Evolutionary conservation across 2,113 vertebrate species (phyloP).

Genomic region (Boulengeromyrus knoepffleri): DNA sequence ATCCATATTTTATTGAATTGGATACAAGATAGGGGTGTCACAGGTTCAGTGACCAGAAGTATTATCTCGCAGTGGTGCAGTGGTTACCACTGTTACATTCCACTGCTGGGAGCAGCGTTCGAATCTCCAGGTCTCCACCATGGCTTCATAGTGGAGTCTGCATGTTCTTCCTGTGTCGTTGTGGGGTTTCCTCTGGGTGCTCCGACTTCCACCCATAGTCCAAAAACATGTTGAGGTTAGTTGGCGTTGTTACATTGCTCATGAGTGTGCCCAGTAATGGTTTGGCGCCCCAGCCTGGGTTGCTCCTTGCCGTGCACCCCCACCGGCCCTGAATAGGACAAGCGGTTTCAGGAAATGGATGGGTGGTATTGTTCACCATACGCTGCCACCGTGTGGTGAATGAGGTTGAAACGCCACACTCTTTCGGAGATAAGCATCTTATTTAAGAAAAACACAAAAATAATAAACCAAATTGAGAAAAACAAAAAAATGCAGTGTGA

Average conservation of each 20-base stretch:
- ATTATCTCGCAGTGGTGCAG: neutral
- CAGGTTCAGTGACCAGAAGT: neutral
- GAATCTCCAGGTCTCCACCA: neutral
- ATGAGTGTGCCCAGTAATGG: neutral
- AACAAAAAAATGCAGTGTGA: neutral
- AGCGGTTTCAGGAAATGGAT: neutral
- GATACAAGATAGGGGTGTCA: neutral
- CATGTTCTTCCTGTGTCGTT: neutral
- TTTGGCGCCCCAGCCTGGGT: neutral
- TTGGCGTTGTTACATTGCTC: neutral
- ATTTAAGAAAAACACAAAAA: neutral
- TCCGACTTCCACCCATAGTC: neutral
- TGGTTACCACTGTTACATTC: neutral
- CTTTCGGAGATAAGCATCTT: neutral
- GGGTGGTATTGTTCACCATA: neutral
- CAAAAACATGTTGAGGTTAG: neutral
- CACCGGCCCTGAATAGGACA: neutral
- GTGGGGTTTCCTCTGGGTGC: neutral
- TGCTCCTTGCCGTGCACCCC: neutral
- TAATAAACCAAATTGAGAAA: neutral
- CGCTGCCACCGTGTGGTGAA: neutral
- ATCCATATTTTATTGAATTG: neutral
- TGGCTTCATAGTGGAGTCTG: neutral
- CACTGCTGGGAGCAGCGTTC: neutral
- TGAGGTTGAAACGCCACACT: neutral